These are phyloP conservation scores for Polypterus senegalus DNA, from an alignment of 2,113 vertebrate species.

Conservation along the genomic window DNA sequence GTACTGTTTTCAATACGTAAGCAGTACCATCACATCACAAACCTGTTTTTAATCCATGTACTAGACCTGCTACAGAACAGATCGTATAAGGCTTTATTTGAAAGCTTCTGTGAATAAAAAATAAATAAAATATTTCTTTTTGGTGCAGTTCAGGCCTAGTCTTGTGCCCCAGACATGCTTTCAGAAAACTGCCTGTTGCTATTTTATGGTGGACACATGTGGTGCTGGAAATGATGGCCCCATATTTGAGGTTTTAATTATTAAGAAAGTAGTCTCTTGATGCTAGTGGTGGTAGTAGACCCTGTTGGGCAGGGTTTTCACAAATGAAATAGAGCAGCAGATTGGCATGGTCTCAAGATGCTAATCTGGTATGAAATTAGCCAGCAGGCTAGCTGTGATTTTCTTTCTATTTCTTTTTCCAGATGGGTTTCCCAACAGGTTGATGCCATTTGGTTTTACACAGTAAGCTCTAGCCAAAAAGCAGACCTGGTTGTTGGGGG, in stretches of 20 bases:
- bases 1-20: no score
- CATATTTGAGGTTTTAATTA: slow-evolving; percentile 44
- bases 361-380: slow-evolving; percentile 71
- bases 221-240: slow-evolving; percentile 25
- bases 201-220: slow-evolving; percentile 17
- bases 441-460: slow-evolving; percentile 53
- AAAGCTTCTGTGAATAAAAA: no score
- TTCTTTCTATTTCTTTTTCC: slow-evolving; percentile 63
- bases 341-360: slow-evolving; percentile 67
- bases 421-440: slow-evolving; percentile 46
- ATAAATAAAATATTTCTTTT: no score
- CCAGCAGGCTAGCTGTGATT: slow-evolving; percentile 68
- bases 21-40: no score
- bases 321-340: slow-evolving; percentile 52
- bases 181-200: slow-evolving; percentile 17
- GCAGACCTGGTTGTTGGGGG: slow-evolving; percentile 22
- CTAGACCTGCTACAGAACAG: no score
- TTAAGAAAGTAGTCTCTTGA: slow-evolving; percentile 38
- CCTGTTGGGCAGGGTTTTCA: slow-evolving; percentile 35
- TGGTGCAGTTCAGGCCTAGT: slow-evolving; percentile 15
- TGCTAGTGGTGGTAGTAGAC: slow-evolving; percentile 23
- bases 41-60: no score
- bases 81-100: no score
- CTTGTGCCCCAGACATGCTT: slow-evolving; percentile 22
- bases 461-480: slow-evolving; percentile 40